Percentiles rank a stretch among this genome's conserved stretches.
phyloP scores from a whole-genome alignment of 1,140 invertebrate species.

The Penaeus japonicus region DNA sequence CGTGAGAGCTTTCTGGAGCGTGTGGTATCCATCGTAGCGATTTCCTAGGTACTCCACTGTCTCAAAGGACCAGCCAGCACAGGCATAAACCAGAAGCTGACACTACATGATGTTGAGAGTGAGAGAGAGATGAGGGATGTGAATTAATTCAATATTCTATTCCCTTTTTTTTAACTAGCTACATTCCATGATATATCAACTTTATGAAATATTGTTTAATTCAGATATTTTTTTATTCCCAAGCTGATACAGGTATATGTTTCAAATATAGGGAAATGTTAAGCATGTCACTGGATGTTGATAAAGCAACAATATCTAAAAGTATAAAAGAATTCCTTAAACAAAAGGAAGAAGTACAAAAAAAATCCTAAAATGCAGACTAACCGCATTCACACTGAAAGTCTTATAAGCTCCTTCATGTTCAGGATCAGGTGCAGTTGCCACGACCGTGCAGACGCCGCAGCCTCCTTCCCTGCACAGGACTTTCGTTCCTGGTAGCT shows the following conservation, averaged over 20 bases:
- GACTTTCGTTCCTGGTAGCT: slow-evolving; percentile 57
- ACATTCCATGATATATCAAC: too few relatives aligned
- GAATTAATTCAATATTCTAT: too few relatives aligned
- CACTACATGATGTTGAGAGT: slow-evolving; percentile 26
- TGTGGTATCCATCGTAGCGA: slow-evolving; percentile 74
- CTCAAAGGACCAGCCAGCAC: slow-evolving; percentile 67
- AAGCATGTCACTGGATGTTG: too few relatives aligned
- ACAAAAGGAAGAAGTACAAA: too few relatives aligned
- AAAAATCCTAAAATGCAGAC: background rate
- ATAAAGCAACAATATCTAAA: too few relatives aligned
- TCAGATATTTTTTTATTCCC: too few relatives aligned
- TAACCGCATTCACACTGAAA: slow-evolving; percentile 39
- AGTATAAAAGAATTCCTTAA: too few relatives aligned
- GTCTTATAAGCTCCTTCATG: slow-evolving; percentile 60
- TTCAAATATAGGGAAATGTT: too few relatives aligned
- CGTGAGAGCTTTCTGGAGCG: slow-evolving; percentile 62
- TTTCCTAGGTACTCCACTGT: slow-evolving; percentile 82
- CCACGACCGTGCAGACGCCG: slow-evolving; percentile 79
- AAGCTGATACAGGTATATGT: too few relatives aligned
- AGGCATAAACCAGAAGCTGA: slow-evolving; percentile 50
- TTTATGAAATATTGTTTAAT: too few relatives aligned
- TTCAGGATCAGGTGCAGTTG: slow-evolving; percentile 67
- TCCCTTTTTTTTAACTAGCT: too few relatives aligned
- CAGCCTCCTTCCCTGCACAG: slow-evolving; percentile 83
- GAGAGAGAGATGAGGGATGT: too few relatives aligned